Evolutionary conservation across 1,140 invertebrate genomes (phyloP).

Genomic region (Amphibalanus amphitrite): DNA sequence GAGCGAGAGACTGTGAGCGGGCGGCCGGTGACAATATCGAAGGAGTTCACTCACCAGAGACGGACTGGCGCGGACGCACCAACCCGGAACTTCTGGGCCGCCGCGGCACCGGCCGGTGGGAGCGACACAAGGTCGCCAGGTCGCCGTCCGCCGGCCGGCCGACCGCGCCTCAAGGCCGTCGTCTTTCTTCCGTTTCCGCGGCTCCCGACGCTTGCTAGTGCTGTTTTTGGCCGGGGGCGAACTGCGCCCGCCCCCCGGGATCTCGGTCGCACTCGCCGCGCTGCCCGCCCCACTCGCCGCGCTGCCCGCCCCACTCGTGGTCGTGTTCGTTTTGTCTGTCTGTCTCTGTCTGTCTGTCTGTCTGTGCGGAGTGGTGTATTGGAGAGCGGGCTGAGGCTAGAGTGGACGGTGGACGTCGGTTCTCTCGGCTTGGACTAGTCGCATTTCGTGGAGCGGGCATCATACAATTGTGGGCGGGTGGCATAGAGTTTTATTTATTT

Average conservation of each 20-base stretch:
- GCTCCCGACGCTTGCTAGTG: background rate
- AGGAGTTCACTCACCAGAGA: background rate
- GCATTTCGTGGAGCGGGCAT: background rate
- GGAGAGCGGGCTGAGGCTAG: no score
- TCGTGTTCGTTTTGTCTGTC: no score
- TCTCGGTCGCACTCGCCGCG: background rate
- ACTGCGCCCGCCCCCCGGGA: background rate
- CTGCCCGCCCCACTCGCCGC: no score
- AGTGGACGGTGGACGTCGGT: background rate
- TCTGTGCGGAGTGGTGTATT: no score
- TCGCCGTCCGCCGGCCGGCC: no score
- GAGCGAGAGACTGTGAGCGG: no score
- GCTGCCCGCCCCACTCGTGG: no score
- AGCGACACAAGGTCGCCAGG: background rate
- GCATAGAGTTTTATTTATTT: slow-evolving; percentile 2
- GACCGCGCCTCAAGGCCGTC: background rate
- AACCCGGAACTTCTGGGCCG: background rate
- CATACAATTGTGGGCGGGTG: background rate
- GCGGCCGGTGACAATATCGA: no score
- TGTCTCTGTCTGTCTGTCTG: no score
- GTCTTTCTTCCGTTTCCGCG: background rate
- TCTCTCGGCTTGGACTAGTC: background rate
- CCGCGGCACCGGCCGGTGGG: background rate
- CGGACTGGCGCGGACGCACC: no score
- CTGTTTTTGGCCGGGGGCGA: background rate